Percentiles rank a stretch among this genome's conserved stretches.
Evolutionary conservation across 1,140 invertebrate species (phyloP).

Genomic region (Acromyrmex echinatior): DNA sequence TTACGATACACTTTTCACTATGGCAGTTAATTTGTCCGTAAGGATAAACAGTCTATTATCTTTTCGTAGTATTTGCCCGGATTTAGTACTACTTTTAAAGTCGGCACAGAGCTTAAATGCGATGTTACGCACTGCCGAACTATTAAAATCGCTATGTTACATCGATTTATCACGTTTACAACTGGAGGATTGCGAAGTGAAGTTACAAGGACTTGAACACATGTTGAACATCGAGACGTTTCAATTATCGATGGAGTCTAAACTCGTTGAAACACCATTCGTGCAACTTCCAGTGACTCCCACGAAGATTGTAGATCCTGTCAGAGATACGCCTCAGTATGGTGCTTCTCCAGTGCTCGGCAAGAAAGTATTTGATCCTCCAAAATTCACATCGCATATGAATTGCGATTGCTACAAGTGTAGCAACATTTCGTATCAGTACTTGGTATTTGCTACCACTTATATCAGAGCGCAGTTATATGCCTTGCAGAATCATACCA

Average conservation of each 20-base stretch:
- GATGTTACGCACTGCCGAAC: constrained; percentile 77
- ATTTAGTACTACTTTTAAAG: constrained; percentile 77
- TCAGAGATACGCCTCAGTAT: constrained; percentile 71
- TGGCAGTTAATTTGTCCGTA: constrained; percentile 66
- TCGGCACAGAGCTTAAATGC: constrained; percentile 78
- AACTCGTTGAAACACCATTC: neutral
- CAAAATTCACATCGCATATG: constrained; percentile 78
- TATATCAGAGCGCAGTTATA: constrained; percentile 82
- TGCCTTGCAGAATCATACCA: constrained; percentile 71
- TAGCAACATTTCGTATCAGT: constrained; percentile 78
- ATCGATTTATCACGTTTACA: constrained; percentile 79
- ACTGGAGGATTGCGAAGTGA: constrained; percentile 80
- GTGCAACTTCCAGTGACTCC: constrained; percentile 21
- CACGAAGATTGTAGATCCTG: constrained; percentile 47
- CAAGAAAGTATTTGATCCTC: constrained; percentile 75
- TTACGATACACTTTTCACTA: constrained; percentile 74
- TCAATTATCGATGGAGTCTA: constrained; percentile 62
- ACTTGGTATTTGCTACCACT: constrained; percentile 78
- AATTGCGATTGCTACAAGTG: constrained; percentile 82
- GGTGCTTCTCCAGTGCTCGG: constrained; percentile 78
- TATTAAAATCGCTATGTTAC: constrained; percentile 80
- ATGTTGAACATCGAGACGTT: constrained; percentile 80
- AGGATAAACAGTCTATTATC: constrained; percentile 80
- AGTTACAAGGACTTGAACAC: constrained; percentile 81
- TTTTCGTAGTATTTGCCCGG: constrained; percentile 76